Percentiles rank a stretch among this genome's conserved stretches.
Evolutionary conservation across 2,113 vertebrate species (phyloP).

Genomic region (Oncorhynchus mykiss): DNA sequence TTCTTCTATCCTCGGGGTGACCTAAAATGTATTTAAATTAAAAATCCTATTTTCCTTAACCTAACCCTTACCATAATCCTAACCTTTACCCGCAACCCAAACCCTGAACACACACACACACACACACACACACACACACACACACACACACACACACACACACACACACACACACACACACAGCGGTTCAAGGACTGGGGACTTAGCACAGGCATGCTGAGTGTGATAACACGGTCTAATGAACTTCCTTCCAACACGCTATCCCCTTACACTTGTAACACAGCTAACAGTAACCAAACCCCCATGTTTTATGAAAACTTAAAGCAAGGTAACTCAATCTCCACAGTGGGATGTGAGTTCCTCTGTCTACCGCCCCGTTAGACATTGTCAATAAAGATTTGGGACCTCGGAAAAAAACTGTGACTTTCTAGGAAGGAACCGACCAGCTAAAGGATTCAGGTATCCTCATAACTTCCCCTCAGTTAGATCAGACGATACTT

Average conservation of each 20-base stretch:
- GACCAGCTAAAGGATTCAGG: slow-evolving; percentile 17
- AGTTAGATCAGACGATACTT: slow-evolving; percentile 20
- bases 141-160: neutral
- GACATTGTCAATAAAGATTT: slow-evolving; percentile 37
- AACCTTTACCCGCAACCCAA: too few relatives aligned
- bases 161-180: neutral
- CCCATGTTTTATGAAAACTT: slow-evolving; percentile 27
- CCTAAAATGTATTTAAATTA: too few relatives aligned
- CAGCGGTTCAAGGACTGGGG: neutral
- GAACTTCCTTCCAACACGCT: neutral
- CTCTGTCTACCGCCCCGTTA: slow-evolving; percentile 31
- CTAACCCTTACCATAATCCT: too few relatives aligned
- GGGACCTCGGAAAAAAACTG: slow-evolving; percentile 25
- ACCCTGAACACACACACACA: neutral
- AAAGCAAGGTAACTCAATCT: slow-evolving; percentile 41
- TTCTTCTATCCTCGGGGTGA: too few relatives aligned
- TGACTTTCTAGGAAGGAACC: slow-evolving; percentile 36
- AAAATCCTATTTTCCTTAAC: too few relatives aligned
- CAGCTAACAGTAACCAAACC: slow-evolving; percentile 42
- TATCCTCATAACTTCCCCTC: slow-evolving; percentile 7
- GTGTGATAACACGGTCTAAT: slow-evolving; percentile 38
- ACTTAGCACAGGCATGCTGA: slow-evolving; percentile 3
- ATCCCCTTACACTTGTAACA: slow-evolving; percentile 41
- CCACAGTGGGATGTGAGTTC: slow-evolving; percentile 33
- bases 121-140: neutral